Percentiles rank a stretch among this genome's conserved stretches.
phyloP scores from a whole-genome alignment of 1,140 invertebrate genomes.

The Charaxes varanes region DNA sequence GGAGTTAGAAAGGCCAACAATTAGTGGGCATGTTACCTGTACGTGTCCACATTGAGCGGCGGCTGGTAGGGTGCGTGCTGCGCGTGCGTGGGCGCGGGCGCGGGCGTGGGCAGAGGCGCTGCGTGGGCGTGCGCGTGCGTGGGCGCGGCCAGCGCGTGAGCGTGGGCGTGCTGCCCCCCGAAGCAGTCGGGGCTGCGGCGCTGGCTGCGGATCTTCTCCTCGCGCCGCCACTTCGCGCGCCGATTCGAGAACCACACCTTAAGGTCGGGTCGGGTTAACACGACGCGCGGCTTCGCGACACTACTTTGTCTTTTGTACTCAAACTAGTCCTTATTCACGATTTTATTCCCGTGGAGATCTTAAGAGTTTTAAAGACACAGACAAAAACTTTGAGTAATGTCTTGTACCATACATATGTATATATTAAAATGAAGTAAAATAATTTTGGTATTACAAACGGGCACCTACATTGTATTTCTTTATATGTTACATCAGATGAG shows the following conservation, averaged over 20 bases:
- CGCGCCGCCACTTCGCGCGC: constrained; percentile 97
- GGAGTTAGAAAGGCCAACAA: too few relatives aligned
- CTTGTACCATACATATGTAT: too few relatives aligned
- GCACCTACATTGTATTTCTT: too few relatives aligned
- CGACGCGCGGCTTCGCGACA: constrained; percentile 35
- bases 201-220: constrained; percentile 97
- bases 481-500: too few relatives aligned
- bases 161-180: constrained; percentile 60
- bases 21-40: constrained; percentile 34
- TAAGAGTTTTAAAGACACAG: too few relatives aligned
- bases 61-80: constrained; percentile 49
- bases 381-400: too few relatives aligned
- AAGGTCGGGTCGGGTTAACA: constrained; percentile 62
- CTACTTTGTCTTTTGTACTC: too few relatives aligned
- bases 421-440: too few relatives aligned
- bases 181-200: constrained; percentile 79
- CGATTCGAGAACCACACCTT: constrained; percentile 99
- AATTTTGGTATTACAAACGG: too few relatives aligned
- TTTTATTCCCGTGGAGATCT: too few relatives aligned
- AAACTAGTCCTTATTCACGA: too few relatives aligned
- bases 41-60: constrained; percentile 52
- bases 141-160: constrained; percentile 6
- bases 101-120: constrained; percentile 18
- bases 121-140: constrained; percentile 9
- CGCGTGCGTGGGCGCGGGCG: constrained; percentile 44